Percentiles rank a stretch among this genome's conserved stretches.
Conservation (phyloP, 23 tunicate genomes). For the Diplosoma virens region DNA sequence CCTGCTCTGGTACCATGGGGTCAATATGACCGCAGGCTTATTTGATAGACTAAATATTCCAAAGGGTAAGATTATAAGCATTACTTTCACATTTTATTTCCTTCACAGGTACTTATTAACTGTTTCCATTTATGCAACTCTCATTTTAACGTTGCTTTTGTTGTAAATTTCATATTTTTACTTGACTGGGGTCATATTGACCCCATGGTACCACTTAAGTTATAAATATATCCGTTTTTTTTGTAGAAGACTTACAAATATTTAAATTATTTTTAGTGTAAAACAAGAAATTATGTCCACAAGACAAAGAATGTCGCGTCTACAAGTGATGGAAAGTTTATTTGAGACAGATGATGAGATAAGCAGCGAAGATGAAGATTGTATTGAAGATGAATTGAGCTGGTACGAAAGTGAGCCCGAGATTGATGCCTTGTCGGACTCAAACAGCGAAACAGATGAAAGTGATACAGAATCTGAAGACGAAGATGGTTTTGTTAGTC, state of each 20-base stretch:
- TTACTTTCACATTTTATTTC: no score
- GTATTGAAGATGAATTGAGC: conserved; percentile 13
- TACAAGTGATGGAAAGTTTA: not conserved
- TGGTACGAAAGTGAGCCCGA: conserved; percentile 25
- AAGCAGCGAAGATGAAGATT: conserved; percentile 9
- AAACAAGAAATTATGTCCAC: not conserved
- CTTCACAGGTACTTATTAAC: not conserved
- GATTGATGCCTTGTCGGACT: not conserved
- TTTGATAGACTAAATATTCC: no score
- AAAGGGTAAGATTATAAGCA: no score
- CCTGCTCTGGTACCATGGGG: no score
- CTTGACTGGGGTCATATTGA: conserved; percentile 7
- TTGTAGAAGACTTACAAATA: not conserved
- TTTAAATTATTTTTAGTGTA: not conserved
- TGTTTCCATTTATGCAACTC: conserved; percentile 12
- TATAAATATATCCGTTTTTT: not conserved
- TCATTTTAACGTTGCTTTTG: not conserved
- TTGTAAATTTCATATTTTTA: not conserved
- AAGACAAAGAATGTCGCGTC: not conserved
- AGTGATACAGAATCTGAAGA: conserved; percentile 15
- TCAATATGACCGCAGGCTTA: no score
- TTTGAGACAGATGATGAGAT: not conserved
- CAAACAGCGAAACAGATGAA: conserved; percentile 8
- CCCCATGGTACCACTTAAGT: conserved; percentile 11
- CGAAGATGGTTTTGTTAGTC: not conserved